These are phyloP conservation scores for Neogale vison DNA, from an alignment of 2,113 vertebrate genomes.

Conservation along the genomic window DNA sequence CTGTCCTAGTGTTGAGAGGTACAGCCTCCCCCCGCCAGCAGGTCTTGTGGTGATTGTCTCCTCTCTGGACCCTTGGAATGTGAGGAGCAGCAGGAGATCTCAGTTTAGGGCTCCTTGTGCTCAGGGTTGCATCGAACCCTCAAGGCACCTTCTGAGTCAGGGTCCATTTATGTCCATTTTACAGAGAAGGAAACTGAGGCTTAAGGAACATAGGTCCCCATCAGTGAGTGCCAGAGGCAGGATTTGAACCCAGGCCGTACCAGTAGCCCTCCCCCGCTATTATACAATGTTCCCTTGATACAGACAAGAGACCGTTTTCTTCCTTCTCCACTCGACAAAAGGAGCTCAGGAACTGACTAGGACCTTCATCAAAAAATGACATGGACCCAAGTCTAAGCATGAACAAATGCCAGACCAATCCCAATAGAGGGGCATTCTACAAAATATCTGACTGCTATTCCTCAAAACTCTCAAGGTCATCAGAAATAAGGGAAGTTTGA, in stretches of 20 bases:
- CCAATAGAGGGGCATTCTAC: background rate
- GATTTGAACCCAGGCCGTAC: background rate
- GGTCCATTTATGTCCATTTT: background rate
- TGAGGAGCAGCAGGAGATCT: background rate
- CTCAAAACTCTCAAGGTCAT: background rate
- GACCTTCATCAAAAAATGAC: background rate
- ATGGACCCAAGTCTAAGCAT: accelerated
- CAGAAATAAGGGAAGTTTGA: background rate
- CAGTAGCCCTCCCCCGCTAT: accelerated
- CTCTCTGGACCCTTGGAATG: accelerated
- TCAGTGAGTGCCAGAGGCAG: background rate
- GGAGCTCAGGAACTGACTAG: background rate
- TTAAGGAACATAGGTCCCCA: background rate
- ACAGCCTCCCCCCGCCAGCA: background rate
- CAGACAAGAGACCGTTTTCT: background rate
- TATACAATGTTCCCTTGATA: accelerated
- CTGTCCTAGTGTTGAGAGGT: background rate
- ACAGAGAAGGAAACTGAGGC: background rate
- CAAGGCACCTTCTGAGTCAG: background rate
- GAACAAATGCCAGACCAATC: background rate
- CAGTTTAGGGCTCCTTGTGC: accelerated
- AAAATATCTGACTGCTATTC: background rate
- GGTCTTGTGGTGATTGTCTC: accelerated
- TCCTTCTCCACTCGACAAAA: background rate
- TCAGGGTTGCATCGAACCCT: background rate